Conservation (phyloP, 1,140 invertebrate genomes). For the Atta texana region DNA sequence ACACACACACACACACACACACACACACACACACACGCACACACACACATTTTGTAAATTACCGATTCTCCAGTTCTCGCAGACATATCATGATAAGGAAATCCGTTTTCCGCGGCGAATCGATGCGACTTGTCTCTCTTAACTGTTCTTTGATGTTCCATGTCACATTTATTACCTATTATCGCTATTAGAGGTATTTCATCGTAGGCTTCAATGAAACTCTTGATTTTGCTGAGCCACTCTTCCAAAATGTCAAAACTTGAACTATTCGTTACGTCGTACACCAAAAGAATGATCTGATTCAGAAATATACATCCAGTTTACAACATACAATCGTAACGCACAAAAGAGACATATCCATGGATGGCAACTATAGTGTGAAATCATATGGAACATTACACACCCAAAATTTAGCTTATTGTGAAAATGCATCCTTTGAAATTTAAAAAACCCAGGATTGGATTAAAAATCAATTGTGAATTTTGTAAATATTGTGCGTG, state of each 20-base stretch:
- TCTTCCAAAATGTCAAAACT: constrained; percentile 93
- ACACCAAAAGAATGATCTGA: constrained; percentile 94
- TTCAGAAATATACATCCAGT: not conserved
- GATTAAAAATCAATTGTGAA: no score
- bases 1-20: no score
- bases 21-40: no score
- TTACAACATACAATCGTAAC: not conserved
- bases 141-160: constrained; percentile 94
- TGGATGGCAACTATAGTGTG: no score
- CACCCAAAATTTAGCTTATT: no score
- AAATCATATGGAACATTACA: no score
- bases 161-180: constrained; percentile 96
- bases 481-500: no score
- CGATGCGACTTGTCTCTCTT: constrained; percentile 92
- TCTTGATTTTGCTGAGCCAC: constrained; percentile 91
- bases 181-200: constrained; percentile 90
- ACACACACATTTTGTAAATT: constrained; percentile 72
- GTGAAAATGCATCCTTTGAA: no score
- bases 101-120: constrained; percentile 92
- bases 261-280: constrained; percentile 93
- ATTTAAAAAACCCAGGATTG: no score
- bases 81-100: constrained; percentile 92
- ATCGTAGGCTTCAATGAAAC: constrained; percentile 85
- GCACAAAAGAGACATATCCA: not conserved
- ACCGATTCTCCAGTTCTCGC: constrained; percentile 96